Evolutionary conservation across 2,797 vertebrate genomes (phyloP).

Genomic region (Dryobates pubescens): DNA sequence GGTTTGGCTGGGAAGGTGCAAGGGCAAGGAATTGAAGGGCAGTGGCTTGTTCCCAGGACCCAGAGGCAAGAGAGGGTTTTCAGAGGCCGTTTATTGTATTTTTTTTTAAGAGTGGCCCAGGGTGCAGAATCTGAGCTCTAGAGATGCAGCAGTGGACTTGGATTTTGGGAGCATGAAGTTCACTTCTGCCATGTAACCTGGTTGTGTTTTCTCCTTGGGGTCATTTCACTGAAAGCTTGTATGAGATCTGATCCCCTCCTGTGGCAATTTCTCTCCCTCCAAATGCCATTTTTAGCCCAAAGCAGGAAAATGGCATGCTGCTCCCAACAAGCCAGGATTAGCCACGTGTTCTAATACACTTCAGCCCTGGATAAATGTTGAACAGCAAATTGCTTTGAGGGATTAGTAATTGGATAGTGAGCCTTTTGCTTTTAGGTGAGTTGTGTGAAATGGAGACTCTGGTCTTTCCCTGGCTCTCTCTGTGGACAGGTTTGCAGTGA

Average conservation of each 20-base stretch:
- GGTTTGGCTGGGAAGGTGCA: not conserved
- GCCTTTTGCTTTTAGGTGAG: conserved; percentile 56
- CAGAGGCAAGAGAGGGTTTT: not conserved
- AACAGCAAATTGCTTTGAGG: conserved; percentile 52
- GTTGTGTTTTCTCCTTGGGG: not conserved
- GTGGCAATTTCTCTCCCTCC: not conserved
- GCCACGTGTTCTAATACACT: not conserved
- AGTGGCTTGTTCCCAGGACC: not conserved
- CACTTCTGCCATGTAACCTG: not conserved
- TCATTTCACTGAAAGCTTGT: not conserved
- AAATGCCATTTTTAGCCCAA: conserved; percentile 27
- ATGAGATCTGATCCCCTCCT: not conserved
- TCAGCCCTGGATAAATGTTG: conserved; percentile 26
- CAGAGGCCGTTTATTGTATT: not conserved
- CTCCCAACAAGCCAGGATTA: conserved; percentile 38
- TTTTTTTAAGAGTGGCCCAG: not conserved
- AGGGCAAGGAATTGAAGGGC: not conserved
- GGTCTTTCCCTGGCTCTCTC: not conserved
- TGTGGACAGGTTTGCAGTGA: not conserved
- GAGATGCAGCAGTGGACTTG: not conserved
- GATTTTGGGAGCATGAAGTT: not conserved
- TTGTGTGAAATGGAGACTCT: conserved; percentile 33
- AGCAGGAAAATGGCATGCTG: conserved; percentile 12
- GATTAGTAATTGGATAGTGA: conserved; percentile 54
- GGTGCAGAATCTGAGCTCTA: not conserved